Conservation (phyloP, 2,113 vertebrate genomes). For the Pseudopodoces humilis region DNA sequence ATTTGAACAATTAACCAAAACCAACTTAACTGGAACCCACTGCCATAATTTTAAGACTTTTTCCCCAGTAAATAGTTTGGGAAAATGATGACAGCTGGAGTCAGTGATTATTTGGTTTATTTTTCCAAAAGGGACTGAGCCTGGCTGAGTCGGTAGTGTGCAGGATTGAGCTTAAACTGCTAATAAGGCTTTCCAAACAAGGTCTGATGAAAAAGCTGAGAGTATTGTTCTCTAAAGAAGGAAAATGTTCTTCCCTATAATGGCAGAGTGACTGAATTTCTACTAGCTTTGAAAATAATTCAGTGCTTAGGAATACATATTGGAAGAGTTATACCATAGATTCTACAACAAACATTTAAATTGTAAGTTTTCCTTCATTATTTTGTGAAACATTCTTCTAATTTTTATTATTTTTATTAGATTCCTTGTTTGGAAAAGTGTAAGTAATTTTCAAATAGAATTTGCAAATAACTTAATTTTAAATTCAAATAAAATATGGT, state of each 20-base stretch:
- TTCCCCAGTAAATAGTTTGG: background rate
- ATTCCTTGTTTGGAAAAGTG: background rate
- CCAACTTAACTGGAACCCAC: background rate
- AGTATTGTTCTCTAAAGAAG: background rate
- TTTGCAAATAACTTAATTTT: background rate
- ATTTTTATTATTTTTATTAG: background rate
- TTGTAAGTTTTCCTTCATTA: background rate
- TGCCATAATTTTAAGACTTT: background rate
- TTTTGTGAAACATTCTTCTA: background rate
- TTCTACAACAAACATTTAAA: background rate
- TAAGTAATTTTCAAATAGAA: background rate
- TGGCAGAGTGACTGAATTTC: background rate
- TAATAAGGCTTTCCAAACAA: background rate
- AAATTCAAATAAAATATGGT: background rate
- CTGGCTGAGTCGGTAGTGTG: background rate
- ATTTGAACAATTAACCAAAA: background rate
- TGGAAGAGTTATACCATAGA: background rate
- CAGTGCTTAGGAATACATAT: background rate
- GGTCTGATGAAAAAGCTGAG: background rate
- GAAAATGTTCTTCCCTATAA: background rate
- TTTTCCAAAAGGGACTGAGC: background rate
- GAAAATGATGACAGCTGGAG: background rate
- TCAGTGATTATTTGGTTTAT: background rate
- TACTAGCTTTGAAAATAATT: background rate
- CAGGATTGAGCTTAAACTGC: background rate